These are phyloP conservation scores for Torymus tubicola DNA, from an alignment of 2,888 invertebrate species.

Conservation along the genomic window DNA sequence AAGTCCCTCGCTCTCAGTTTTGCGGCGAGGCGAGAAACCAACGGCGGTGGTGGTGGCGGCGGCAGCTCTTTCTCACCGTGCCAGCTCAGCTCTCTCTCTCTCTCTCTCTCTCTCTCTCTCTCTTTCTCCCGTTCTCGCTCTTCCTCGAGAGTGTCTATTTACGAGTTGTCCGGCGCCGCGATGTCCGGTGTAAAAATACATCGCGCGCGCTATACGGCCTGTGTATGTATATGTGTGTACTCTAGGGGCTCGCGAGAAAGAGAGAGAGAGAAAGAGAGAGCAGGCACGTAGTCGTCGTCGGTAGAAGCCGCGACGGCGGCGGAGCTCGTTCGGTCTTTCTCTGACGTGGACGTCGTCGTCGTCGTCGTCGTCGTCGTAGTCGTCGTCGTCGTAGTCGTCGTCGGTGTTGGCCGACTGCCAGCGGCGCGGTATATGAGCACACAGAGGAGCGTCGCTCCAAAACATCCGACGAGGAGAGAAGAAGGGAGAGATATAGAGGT, in stretches of 20 bases:
- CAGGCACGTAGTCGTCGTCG: background rate
- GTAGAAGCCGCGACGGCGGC: constrained; percentile 25
- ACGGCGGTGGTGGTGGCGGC: too few species aligned
- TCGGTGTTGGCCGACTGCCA: constrained; percentile 18
- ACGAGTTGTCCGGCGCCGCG: constrained; percentile 77
- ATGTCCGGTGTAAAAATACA: constrained; percentile 76
- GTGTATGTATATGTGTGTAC: too few species aligned
- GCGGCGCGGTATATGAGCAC: background rate
- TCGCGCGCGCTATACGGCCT: constrained; percentile 61
- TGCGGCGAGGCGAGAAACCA: background rate
- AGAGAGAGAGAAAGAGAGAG: constrained; percentile 10
- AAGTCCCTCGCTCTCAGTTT: constrained; percentile 1
- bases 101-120: background rate
- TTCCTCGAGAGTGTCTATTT: constrained; percentile 72
- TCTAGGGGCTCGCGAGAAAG: constrained; percentile 58
- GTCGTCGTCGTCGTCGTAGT: constrained; percentile 32
- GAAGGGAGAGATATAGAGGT: too few species aligned
- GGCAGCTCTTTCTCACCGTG: background rate
- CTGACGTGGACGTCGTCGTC: constrained; percentile 51
- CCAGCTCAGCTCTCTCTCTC: constrained; percentile 13
- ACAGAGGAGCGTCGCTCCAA: background rate
- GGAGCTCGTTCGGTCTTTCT: constrained; percentile 18
- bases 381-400: constrained; percentile 40
- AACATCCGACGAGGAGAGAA: constrained; percentile 1
- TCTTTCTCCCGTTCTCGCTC: background rate